Base-by-base conservation (phyloP, 1,140 invertebrate genomes). In the Bicyclus anynana region DNA sequence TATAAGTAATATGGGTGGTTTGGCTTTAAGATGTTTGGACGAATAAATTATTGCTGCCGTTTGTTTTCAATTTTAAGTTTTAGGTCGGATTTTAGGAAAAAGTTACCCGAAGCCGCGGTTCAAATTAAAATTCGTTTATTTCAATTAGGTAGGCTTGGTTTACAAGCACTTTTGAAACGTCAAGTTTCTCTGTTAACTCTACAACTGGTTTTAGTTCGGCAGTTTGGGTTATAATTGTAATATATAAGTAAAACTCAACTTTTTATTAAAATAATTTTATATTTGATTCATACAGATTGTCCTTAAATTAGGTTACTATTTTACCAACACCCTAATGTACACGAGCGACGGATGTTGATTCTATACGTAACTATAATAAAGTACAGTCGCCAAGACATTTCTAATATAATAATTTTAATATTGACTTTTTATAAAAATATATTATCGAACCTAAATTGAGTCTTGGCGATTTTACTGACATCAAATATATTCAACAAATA, bases 221-320 rank as follows among this genome's bases (percentile, higher is more conserved):
- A n/a, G n/a, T n/a, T n/a, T n/a, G n/a, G n/a, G n/a, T n/a, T n/a
- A n/a, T n/a, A n/a, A n/a, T n/a, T n/a, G n/a, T n/a, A n/a, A n/a
- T n/a, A n/a, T n/a, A n/a, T n/a, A 23, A 44, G 49, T 58, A 60
- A 61, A 69, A 68, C 47, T 47, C 35, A 33, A 16, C 38, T n/a
- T n/a, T 29, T 54, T 72, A 68, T 73, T 76, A 72, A 78, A 78
- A 83, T 80, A 77, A 70, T 74, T 75, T 53, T 77, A 78, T 79
- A 81, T 84, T 83, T 65, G 76, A 83, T 67, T 80, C 74, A 74
- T 82, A 84, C 69, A 82, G 56, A 72, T 71, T 64, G 77, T 81
- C 60, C 80, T 86, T 82, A 86, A 63, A 71, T 68, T 86, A 87
- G 72, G 84, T 87, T 85, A 87, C 75, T 77, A 56, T 55, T 70